A percentile compares a stretch with the other conserved stretches of the same genome.
phyloP scores from a whole-genome alignment of 1,140 invertebrate species.

The Drosophila sproati region DNA sequence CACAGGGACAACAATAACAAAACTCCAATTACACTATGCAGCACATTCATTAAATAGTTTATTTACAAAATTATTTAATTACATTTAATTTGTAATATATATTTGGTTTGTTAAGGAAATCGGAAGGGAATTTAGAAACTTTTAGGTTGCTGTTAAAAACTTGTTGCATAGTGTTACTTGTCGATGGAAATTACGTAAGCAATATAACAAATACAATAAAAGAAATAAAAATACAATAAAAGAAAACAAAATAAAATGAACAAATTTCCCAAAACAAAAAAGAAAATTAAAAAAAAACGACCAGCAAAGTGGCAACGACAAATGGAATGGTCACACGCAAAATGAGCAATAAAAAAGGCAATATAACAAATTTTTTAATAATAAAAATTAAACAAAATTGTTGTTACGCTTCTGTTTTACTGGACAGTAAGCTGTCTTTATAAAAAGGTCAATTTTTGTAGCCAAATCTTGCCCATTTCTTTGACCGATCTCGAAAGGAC shows the following conservation, averaged over 20 bases:
- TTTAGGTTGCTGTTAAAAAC: constrained; percentile 10
- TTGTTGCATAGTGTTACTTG: constrained; percentile 34
- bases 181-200: constrained; percentile 23
- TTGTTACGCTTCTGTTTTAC: constrained; percentile 19
- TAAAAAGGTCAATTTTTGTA: too few relatives aligned
- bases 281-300: constrained; percentile 18
- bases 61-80: not conserved
- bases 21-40: constrained; percentile 34
- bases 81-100: constrained; percentile 23
- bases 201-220: constrained; percentile 36
- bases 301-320: constrained; percentile 30
- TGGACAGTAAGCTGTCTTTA: not conserved
- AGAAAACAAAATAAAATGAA: constrained; percentile 29
- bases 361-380: constrained; percentile 80
- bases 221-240: constrained; percentile 10
- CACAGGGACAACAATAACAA: constrained; percentile 46
- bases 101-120: constrained; percentile 2
- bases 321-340: constrained; percentile 18
- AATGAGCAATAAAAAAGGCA: constrained; percentile 70
- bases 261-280: not conserved
- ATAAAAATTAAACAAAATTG: constrained; percentile 71
- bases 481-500: too few relatives aligned
- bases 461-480: too few relatives aligned
- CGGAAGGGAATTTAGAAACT: too few relatives aligned
- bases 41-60: constrained; percentile 12